A percentile compares a stretch with the other conserved stretches of the same genome.
phyloP scores from a whole-genome alignment of 2,888 invertebrate species.

The Dasysyrphus tricinctus region DNA sequence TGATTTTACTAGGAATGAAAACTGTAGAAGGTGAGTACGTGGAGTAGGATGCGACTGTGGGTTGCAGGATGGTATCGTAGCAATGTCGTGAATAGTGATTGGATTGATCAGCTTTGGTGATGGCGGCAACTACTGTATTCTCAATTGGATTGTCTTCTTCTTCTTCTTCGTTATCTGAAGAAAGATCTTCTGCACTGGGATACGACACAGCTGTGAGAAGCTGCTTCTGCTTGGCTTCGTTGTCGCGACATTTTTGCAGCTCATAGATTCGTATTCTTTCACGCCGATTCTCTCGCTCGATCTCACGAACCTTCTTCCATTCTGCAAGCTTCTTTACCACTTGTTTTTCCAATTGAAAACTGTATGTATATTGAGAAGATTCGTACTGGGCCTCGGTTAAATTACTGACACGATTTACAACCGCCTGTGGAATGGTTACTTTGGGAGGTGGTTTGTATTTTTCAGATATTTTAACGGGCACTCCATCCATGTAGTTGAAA shows the following conservation, averaged over 20 bases:
- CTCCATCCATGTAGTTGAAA: slow-evolving; percentile 88
- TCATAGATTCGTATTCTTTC: slow-evolving; percentile 86
- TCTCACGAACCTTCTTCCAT: slow-evolving; percentile 87
- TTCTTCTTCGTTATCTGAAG: slow-evolving; percentile 83
- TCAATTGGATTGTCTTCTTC: slow-evolving; percentile 26
- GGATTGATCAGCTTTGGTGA: slow-evolving; percentile 49
- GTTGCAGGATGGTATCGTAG: slow-evolving; percentile 83
- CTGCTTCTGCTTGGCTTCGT: slow-evolving; percentile 85
- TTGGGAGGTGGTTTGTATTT: slow-evolving; percentile 92
- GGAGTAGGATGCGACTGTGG: slow-evolving; percentile 79
- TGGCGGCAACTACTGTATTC: background rate
- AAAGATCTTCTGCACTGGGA: slow-evolving; percentile 86
- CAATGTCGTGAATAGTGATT: slow-evolving; percentile 77
- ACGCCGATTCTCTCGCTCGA: slow-evolving; percentile 86
- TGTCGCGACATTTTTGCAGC: slow-evolving; percentile 85
- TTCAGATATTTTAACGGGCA: slow-evolving; percentile 94
- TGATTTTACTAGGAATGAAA: slow-evolving; percentile 79
- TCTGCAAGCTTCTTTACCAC: slow-evolving; percentile 89
- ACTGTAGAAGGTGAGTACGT: slow-evolving; percentile 57
- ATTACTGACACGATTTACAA: slow-evolving; percentile 84
- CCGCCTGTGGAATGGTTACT: slow-evolving; percentile 86
- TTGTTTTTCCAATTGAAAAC: slow-evolving; percentile 90
- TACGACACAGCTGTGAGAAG: slow-evolving; percentile 86
- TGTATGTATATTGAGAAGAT: slow-evolving; percentile 85
- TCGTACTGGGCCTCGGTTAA: slow-evolving; percentile 85